phyloP scores from a whole-genome alignment of 1,140 invertebrate genomes.

The Cryptotermes secundus region DNA sequence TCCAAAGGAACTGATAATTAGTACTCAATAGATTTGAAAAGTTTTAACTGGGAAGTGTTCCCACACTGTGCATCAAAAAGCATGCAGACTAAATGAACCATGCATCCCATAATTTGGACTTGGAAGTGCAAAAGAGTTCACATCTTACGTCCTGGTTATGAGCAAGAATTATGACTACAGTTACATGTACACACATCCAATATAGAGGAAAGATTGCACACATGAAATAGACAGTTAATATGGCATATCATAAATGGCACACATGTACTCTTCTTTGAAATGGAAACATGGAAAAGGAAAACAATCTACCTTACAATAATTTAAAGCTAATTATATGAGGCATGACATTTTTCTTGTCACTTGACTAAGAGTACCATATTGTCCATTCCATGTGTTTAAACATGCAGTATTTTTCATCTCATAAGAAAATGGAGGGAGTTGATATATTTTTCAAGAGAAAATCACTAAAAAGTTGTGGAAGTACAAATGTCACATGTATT shows the following conservation, averaged over 20 bases:
- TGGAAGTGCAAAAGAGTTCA: not conserved
- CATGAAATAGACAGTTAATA: constrained; percentile 2
- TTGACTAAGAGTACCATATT: not conserved
- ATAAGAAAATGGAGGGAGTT: constrained; percentile 19
- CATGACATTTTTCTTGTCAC: not conserved
- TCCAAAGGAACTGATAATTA: too few species aligned
- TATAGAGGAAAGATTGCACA: constrained; percentile 19
- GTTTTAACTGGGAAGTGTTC: too few species aligned
- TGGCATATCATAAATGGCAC: not conserved
- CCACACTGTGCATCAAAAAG: not conserved
- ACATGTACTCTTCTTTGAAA: not conserved
- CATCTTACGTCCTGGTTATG: constrained; percentile 4
- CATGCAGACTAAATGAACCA: not conserved
- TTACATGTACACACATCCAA: constrained; percentile 12
- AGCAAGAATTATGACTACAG: not conserved
- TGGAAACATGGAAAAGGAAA: not conserved
- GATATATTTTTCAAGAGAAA: not conserved
- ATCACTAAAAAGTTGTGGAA: not conserved
- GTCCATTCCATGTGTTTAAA: constrained; percentile 16
- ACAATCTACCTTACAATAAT: not conserved
- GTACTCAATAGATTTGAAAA: too few species aligned
- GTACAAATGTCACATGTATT: not conserved
- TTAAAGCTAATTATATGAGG: not conserved
- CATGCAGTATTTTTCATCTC: not conserved
- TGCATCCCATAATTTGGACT: not conserved